Evolutionary conservation across 2,888 invertebrate genomes (phyloP), one percentile per base, ranked within the genome.

Genomic region (Drosophila fungiperda): DNA sequence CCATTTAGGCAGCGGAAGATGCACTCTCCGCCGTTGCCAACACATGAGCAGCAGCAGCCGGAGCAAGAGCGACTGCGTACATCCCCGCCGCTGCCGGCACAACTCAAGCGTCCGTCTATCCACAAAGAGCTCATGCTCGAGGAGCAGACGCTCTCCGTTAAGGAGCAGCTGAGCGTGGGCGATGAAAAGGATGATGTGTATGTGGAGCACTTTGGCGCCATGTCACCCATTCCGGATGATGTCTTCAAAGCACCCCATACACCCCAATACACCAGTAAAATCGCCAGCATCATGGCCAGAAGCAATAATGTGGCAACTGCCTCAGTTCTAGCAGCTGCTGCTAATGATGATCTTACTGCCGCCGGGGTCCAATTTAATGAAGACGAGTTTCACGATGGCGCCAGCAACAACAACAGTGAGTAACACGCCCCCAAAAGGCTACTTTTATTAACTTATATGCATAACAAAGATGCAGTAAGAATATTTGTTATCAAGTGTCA

Each of bases 151-250:
- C 75, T 92, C 2, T 92, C 92, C 3, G 89, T 83, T 7, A 92
- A 92, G 67, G 92, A 92, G 61, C 90, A 89, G 73, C 81, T 78
- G 6, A 85, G 91, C 68, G 78, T 77, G 8, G 81, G 82, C 23
- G 89, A 92, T 77, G 92, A 92, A 40, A 92, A 93, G 63, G 87
- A 87, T 73, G 92, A 92, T 85, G 78, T 91, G 3, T 89, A 90
- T 65, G 83, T 92, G 12, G 92, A 92, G 36, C 88, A 90, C 67
- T 78, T 74, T 60, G 76, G 89, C 15, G 76, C 88, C 53, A 78
- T 87, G 17, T 88, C 90, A 7, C 83, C 90, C 65, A 58, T 78
- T 4, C 53, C 88, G 4, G 91, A 91, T 55, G 91, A 91, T 12
- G 82, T 89, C 53, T 92, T 92, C 50, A 85, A 88, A 62, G 58